Evolutionary conservation across 1,140 invertebrate genomes (phyloP), one percentile per base, ranked within the genome.

Genomic region (Linepithema humile): DNA sequence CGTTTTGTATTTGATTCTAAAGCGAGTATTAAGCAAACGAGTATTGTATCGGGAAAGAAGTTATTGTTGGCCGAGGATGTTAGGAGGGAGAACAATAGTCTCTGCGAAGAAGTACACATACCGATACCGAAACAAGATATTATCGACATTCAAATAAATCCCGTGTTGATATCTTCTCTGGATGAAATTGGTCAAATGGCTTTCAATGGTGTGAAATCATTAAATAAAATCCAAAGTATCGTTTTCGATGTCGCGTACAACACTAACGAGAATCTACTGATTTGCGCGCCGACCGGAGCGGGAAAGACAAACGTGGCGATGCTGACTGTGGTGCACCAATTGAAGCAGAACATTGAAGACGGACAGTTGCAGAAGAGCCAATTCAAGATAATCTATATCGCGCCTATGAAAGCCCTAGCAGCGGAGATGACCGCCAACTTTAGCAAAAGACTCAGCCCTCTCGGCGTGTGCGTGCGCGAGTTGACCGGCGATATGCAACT

Each of bases 221-320:
- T 99, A 17, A 99, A 99, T 95, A 95, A 97, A 74, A 99, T 99
- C 85, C 99, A 99, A 93, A 98, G 98, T 0, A 97, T 99, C 65
- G 99, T 99, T 0, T 99, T 97, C 94, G 96, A 98, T 59, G 96
- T 98, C 2, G 99, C 99, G 0, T 99, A 99, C 95, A 96, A 98
- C 90, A 98, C 98, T 9, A 99, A 99, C 93, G 98, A 99, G 91
- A 99, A 99, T 94, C 95, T 99, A 89, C 93, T 99, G 5, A 98
- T 99, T 82, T 99, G 98, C 95, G 98, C 98, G 0, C 98, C 98
- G 0, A 99, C 98, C 1, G 98, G 98, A 23, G 98, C 98, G 4
- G 98, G 98, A 67, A 99, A 99, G 95, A 99, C 99, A 0, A 99
- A 99, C 94, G 98, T 99, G 83, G 99, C 99, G 1, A 96, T 99